Percentiles rank a stretch among this genome's conserved stretches.
phyloP scores from a whole-genome alignment of 2,888 invertebrate species.

The Esperia sulphurella region DNA sequence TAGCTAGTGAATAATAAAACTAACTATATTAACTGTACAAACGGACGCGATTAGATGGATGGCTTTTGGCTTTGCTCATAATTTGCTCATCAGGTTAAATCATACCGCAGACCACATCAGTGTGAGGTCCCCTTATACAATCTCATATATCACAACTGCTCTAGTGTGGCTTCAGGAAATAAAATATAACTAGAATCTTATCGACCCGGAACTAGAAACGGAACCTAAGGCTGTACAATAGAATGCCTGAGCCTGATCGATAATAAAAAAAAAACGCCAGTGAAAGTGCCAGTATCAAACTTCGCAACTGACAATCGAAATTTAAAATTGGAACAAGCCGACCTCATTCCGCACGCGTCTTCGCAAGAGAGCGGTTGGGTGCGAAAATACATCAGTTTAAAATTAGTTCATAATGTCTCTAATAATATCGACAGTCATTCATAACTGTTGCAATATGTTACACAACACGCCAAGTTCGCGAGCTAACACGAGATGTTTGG shows the following conservation, averaged over 20 bases:
- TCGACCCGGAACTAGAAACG: constrained; percentile 13
- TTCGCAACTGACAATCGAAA: constrained; percentile 53
- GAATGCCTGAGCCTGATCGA: constrained; percentile 5
- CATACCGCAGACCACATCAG: too few relatives aligned
- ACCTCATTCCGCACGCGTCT: constrained; percentile 64
- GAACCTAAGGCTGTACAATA: constrained; percentile 5
- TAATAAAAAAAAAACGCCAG: constrained; percentile 23
- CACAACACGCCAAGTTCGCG: too few relatives aligned
- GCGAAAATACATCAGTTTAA: constrained; percentile 14
- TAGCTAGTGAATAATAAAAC: too few relatives aligned
- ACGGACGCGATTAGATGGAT: too few relatives aligned
- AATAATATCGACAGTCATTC: constrained; percentile 9
- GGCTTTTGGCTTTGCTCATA: too few relatives aligned
- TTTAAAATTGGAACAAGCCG: constrained; percentile 70
- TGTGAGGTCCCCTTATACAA: too few relatives aligned
- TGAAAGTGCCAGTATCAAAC: constrained; percentile 56
- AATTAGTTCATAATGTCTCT: constrained; percentile 6
- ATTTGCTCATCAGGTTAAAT: too few relatives aligned
- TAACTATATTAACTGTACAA: too few relatives aligned
- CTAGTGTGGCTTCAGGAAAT: too few relatives aligned
- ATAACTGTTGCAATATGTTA: background rate
- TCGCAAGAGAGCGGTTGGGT: constrained; percentile 50
- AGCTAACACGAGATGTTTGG: too few relatives aligned
- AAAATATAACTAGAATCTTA: background rate
- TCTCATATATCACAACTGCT: too few relatives aligned